Base-by-base conservation (phyloP, 2,888 invertebrate genomes). In the Halictus quadricinctus region DNA sequence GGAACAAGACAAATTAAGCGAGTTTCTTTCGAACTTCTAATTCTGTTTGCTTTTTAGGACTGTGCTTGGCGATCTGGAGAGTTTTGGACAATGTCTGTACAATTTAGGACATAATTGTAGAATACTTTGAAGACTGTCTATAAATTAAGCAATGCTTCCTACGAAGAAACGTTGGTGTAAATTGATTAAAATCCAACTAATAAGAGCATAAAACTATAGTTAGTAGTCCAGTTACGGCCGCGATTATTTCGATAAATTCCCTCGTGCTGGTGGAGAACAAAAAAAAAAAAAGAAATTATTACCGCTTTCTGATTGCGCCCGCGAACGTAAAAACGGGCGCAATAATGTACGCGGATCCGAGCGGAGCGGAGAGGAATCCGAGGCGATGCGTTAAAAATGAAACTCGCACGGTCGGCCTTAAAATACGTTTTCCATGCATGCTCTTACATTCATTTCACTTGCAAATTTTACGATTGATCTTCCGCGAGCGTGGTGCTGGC, bases 401-500 rank as follows among this genome's bases (percentile, higher is more conserved):
- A 75, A 83, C 43, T 73, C 72, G 54, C 77, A 73, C 58, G 69
- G 46, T 5, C 64, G 12, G 43, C 66, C 77, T 78, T 72, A 69
- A 81, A 83, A 78, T 74, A 83, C 74, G 77, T 83, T 77, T 84
- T 48, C 70, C 84, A 60, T 84, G 73, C 80, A 75, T 77, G 80
- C 80, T 73, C 79, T 84, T 85, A 84, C 79, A 72, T 76, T 84
- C 84, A 80, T 84, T 85, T 85, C 64, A 85, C 79, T 79, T 84
- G 84, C 85, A 85, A 76, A 84, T 85, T 85, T 77, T 64, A 77
- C 80, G 74, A 84, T 84, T 84, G 84, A 84, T 80, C 80, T 78
- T 78, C n/a, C 74, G 76, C 48, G 76, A 54, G 41, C 48, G 50
- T 50, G 41, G 50, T 60, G 29, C 43, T 43, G 43, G 43, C 41